A percentile compares a stretch with the other conserved stretches of the same genome.
Evolutionary conservation across 2,888 invertebrate genomes (phyloP).

Genomic region (Idaea aversata): DNA sequence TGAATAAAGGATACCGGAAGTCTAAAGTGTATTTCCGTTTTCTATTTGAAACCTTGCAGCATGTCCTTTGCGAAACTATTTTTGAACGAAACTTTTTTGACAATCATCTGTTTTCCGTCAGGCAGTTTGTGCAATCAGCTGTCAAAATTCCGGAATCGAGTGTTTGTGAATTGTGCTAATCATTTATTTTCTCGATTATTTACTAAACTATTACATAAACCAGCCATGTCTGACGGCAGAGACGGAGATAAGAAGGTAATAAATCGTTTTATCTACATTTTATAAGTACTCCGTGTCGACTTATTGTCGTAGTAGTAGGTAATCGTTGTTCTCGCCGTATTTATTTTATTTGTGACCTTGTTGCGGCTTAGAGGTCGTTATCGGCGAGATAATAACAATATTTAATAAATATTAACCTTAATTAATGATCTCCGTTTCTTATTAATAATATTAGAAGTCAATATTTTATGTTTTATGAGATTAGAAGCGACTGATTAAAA

Average conservation of each 20-base stretch:
- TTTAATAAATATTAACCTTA: conserved; percentile 16
- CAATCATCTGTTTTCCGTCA: conserved; percentile 40
- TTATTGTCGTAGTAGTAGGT: conserved; percentile 28
- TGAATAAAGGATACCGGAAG: background rate
- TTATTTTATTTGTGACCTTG: conserved; percentile 64
- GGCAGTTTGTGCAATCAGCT: conserved; percentile 28
- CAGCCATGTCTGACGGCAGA: conserved; percentile 57
- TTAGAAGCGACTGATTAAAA: background rate
- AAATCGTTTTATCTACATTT: conserved; percentile 44
- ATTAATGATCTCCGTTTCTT: conserved; percentile 5
- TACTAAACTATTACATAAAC: conserved; percentile 38
- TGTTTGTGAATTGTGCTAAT: conserved; percentile 19
- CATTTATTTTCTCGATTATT: conserved; percentile 27
- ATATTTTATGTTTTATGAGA: background rate
- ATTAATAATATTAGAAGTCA: background rate
- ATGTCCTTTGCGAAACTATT: background rate
- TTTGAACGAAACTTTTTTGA: conserved; percentile 36
- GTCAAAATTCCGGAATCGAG: conserved; percentile 19
- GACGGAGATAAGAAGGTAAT: conserved; percentile 69
- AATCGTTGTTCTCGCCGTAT: conserved; percentile 29
- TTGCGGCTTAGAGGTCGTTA: conserved; percentile 55
- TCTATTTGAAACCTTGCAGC: background rate
- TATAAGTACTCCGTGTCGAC: conserved; percentile 30
- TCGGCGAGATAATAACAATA: conserved; percentile 23
- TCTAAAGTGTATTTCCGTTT: background rate